These are phyloP conservation scores for Paragorgia papillata DNA, from an alignment of 92 coral and sea anemone genomes.

Conservation along the genomic window DNA sequence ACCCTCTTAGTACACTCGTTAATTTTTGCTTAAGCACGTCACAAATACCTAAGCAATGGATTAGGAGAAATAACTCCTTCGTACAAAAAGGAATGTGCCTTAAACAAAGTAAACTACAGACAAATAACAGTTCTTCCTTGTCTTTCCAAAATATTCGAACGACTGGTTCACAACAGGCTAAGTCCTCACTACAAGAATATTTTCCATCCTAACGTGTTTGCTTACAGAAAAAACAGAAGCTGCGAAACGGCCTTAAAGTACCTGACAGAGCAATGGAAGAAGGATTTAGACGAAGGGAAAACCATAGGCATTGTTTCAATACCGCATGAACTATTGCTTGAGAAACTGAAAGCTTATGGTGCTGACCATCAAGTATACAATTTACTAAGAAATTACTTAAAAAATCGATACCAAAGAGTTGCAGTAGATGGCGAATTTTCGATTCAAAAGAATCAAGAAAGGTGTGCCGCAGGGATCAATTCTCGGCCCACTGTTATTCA, in stretches of 20 bases:
- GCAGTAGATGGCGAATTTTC: conserved; percentile 31
- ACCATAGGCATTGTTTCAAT: conserved; percentile 5
- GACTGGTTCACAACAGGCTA: background rate
- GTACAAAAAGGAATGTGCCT: conserved; percentile 49
- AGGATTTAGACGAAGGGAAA: conserved; percentile 13
- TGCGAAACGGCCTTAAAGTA: conserved; percentile 24
- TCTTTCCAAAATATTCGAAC: conserved; percentile 9
- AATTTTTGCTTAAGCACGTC: conserved; percentile 31
- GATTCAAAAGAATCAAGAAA: conserved; percentile 20
- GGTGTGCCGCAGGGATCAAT: conserved; percentile 60
- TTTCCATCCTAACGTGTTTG: background rate
- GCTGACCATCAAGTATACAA: conserved; percentile 19
- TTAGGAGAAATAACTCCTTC: conserved; percentile 51
- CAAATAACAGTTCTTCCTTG: conserved; percentile 20
- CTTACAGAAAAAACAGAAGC: conserved; percentile 6
- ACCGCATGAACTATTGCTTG: background rate
- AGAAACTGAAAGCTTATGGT: conserved; percentile 31
- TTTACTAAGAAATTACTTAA: conserved; percentile 25
- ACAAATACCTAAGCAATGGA: conserved; percentile 54
- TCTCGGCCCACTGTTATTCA: conserved; percentile 51
- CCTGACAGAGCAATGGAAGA: conserved; percentile 22
- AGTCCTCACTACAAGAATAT: background rate
- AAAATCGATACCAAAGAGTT: conserved; percentile 43
- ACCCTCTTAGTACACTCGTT: conserved; percentile 55
- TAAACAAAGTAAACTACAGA: conserved; percentile 57